A percentile compares a stretch with the other conserved stretches of the same genome.
phyloP scores from a whole-genome alignment of 2,888 invertebrate species.

The Kryphioiulus occultus region DNA sequence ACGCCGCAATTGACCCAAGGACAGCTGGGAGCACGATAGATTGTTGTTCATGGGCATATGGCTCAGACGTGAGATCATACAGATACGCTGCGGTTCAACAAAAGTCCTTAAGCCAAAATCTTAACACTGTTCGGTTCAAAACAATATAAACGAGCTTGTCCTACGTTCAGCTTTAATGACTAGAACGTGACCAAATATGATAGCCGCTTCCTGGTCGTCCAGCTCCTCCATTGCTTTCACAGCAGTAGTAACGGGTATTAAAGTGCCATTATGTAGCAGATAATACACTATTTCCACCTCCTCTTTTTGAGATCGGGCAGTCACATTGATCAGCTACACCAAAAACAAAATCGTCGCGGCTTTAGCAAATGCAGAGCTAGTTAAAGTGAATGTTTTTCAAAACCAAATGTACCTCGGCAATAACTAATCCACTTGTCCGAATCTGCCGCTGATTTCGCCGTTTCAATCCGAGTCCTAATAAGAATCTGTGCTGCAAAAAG shows the following conservation, averaged over 20 bases:
- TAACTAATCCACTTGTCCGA: neutral
- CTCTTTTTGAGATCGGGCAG: neutral
- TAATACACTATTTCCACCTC: slow-evolving; percentile 40
- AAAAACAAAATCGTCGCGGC: neutral
- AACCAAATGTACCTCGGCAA: neutral
- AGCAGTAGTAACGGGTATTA: slow-evolving; percentile 4
- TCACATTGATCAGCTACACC: slow-evolving; percentile 42
- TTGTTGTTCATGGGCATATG: neutral
- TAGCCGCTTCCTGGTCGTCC: slow-evolving; percentile 46
- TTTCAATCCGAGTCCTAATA: slow-evolving; percentile 26
- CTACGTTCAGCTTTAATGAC: slow-evolving; percentile 48
- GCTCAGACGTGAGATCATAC: slow-evolving; percentile 33
- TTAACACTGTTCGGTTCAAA: neutral
- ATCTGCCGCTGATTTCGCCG: neutral
- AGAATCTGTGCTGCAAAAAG: neutral
- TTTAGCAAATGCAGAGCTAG: neutral
- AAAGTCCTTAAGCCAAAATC: neutral
- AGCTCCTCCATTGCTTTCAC: slow-evolving; percentile 45
- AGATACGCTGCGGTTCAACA: slow-evolving; percentile 32
- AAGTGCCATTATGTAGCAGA: slow-evolving; percentile 38
- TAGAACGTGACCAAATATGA: slow-evolving; percentile 35
- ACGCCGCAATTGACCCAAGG: slow-evolving; percentile 43
- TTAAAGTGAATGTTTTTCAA: neutral
- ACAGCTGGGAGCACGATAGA: slow-evolving; percentile 31
- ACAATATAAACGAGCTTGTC: neutral